A percentile compares a stretch with the other conserved stretches of the same genome.
These are phyloP conservation scores for Tubulanus polymorphus DNA, from an alignment of 2,888 invertebrate species.

Conservation along the genomic window DNA sequence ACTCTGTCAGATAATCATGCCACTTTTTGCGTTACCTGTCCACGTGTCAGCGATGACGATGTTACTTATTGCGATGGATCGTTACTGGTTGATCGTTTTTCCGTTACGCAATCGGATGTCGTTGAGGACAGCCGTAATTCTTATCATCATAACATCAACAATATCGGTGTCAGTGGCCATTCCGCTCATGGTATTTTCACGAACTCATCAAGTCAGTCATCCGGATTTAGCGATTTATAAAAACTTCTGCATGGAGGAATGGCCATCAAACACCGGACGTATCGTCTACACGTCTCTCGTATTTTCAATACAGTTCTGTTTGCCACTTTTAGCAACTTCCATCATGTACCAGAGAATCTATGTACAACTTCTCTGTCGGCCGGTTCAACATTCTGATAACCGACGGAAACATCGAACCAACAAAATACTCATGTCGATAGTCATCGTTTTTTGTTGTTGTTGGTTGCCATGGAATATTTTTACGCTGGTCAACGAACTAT, in stretches of 20 bases:
- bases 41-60: conserved; percentile 47
- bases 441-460: conserved; percentile 44
- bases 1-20: conserved; percentile 43
- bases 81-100: conserved; percentile 48
- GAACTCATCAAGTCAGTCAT: conserved; percentile 26
- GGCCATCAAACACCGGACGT: conserved; percentile 29
- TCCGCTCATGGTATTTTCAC: conserved; percentile 42
- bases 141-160: conserved; percentile 29
- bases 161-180: conserved; percentile 36
- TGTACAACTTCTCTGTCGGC: conserved; percentile 34
- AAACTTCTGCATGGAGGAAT: conserved; percentile 40
- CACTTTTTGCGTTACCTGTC: conserved; percentile 48
- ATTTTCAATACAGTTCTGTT: conserved; percentile 40
- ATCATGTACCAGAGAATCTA: conserved; percentile 42
- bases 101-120: conserved; percentile 42
- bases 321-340: conserved; percentile 40
- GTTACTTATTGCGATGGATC: conserved; percentile 47
- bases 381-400: conserved; percentile 33
- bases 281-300: conserved; percentile 37
- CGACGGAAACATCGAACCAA: conserved; percentile 35
- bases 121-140: conserved; percentile 28
- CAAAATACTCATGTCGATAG: conserved; percentile 45
- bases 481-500: conserved; percentile 38
- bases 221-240: conserved; percentile 28
- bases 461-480: conserved; percentile 50